Evolutionary conservation across 2,113 vertebrate species (phyloP).

Genomic region (Cebus imitator): DNA sequence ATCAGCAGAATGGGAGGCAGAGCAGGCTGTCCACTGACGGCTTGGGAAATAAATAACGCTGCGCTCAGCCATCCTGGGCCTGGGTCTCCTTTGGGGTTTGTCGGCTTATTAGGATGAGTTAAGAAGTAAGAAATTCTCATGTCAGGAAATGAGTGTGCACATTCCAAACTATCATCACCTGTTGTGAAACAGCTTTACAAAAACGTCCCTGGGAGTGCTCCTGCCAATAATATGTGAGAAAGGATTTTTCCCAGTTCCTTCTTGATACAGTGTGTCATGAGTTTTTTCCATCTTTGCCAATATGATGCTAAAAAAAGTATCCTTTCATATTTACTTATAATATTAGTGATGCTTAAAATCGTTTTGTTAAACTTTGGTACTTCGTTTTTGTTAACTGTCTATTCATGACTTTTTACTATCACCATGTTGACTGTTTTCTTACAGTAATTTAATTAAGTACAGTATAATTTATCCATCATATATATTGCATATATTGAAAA

Average conservation of each 20-base stretch:
- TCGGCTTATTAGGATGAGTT: not conserved
- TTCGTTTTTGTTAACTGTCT: not conserved
- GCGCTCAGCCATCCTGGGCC: not conserved
- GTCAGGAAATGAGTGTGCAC: not conserved
- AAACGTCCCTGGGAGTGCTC: not conserved
- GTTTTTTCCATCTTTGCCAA: not conserved
- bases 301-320: not conserved
- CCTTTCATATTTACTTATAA: not conserved
- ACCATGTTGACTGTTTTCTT: no score
- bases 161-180: not conserved
- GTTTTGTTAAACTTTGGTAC: not conserved
- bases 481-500: not conserved
- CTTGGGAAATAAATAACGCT: not conserved
- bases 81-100: no score
- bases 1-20: fast-evolving
- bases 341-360: not conserved
- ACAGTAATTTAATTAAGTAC: no score
- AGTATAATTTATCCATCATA: not conserved
- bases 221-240: not conserved
- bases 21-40: fast-evolving
- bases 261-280: not conserved
- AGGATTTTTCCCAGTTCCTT: not conserved
- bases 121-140: not conserved
- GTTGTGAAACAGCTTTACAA: not conserved
- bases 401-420: not conserved